A percentile compares a stretch with the other conserved stretches of the same genome.
phyloP scores from a whole-genome alignment of 2,113 vertebrate genomes.

The Albula goreensis region DNA sequence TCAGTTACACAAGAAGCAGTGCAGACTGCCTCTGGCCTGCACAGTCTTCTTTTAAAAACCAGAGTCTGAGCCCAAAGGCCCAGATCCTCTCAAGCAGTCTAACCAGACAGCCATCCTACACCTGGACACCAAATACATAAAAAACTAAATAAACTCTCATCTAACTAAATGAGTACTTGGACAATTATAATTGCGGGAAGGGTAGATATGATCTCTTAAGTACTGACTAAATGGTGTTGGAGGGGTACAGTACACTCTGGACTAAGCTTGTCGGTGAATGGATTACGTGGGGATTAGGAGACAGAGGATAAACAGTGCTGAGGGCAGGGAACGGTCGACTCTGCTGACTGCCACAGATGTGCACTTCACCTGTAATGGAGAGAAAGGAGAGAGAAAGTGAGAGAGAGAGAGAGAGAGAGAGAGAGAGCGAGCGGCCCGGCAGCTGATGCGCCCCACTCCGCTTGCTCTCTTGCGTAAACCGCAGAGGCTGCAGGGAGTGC shows the following conservation, averaged over 20 bases:
- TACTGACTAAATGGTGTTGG: background rate
- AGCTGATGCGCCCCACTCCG: background rate
- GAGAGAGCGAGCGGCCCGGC: background rate
- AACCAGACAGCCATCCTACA: background rate
- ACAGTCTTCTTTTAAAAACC: background rate
- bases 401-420: no score
- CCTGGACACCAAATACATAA: background rate
- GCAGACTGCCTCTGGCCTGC: background rate
- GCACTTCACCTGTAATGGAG: background rate
- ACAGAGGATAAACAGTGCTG: background rate
- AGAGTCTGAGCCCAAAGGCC: background rate
- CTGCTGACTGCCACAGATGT: background rate
- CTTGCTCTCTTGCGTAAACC: background rate
- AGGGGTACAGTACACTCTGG: conserved; percentile 15
- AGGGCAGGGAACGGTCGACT: background rate
- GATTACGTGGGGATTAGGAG: conserved; percentile 19
- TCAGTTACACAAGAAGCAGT: background rate
- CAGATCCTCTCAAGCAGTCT: background rate
- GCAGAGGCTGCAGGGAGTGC: background rate
- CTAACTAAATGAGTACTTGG: background rate
- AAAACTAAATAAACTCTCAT: background rate
- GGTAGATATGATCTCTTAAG: background rate
- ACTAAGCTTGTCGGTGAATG: conserved; percentile 10
- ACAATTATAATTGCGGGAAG: conserved; percentile 5
- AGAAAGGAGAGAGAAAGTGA: no score